These are phyloP conservation scores for Parapsyche elsis DNA, from an alignment of 1,140 invertebrate genomes.

Conservation along the genomic window DNA sequence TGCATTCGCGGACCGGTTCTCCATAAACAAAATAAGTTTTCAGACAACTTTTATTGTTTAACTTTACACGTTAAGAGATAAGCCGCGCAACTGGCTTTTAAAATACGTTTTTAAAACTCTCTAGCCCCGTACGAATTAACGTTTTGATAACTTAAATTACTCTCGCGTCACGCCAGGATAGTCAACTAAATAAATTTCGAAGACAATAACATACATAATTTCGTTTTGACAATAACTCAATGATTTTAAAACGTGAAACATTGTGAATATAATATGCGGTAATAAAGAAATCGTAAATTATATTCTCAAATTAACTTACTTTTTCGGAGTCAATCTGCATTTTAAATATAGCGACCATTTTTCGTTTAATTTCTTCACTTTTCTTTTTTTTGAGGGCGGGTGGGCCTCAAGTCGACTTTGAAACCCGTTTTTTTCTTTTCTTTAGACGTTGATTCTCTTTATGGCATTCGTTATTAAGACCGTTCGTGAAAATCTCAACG, in stretches of 20 bases:
- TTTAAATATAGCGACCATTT: slow-evolving; percentile 33
- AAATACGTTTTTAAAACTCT: slow-evolving; percentile 1
- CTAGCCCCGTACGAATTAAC: not conserved
- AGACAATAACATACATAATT: no score
- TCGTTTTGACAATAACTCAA: no score
- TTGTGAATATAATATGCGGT: not conserved
- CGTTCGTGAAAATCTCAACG: slow-evolving; percentile 23
- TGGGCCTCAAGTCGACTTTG: slow-evolving; percentile 8
- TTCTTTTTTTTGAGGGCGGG: slow-evolving; percentile 4
- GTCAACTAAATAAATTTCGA: no score
- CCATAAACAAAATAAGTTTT: slow-evolving; percentile 6
- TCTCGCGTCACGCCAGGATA: no score
- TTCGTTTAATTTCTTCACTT: slow-evolving; percentile 26
- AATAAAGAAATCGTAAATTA: not conserved
- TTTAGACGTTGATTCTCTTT: slow-evolving; percentile 1
- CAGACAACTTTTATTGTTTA: slow-evolving; percentile 28
- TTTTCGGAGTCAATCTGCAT: slow-evolving; percentile 37
- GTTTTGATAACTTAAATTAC: not conserved
- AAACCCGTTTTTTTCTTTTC: slow-evolving; percentile 11
- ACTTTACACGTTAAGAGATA: slow-evolving; percentile 22
- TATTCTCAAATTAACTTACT: slow-evolving; percentile 28
- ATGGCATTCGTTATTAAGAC: slow-evolving; percentile 2
- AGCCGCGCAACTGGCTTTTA: not conserved
- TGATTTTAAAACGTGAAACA: not conserved
- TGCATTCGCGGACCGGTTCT: slow-evolving; percentile 5